Base-by-base conservation (phyloP, 2,113 vertebrate genomes). In the Sinocyclocheilus anshuiensis region DNA sequence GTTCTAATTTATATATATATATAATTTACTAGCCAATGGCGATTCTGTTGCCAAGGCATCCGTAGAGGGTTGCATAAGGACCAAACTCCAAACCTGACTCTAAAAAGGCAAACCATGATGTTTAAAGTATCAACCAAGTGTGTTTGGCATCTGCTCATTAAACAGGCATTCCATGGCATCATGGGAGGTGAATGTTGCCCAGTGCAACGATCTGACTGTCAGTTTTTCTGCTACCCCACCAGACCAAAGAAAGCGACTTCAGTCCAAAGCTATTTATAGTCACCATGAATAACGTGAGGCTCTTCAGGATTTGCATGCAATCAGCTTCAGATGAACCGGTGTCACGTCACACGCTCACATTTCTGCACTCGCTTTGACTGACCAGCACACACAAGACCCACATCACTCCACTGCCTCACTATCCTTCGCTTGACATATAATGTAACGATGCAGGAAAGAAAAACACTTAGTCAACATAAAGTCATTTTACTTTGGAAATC, bases 241-340 rank as follows among this genome's bases (percentile, higher is more conserved):
- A 39, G 77, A 42, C 33, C 33, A 61, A 80, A 61, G 29, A 61
- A 20, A 61, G 33, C 20, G 1, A 80, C 77, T 80, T 61, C 55
- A 80, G 53, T 61, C 33, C 74, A 76, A n/a, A 63, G 55, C 57
- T 80, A 80, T 80, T 80, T 63, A 63, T 80, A 80, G 77, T 80
- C 77, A 4, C 77, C 55, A 42, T 80, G 55, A 80, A 80, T 80
- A 80, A 59, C 22, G 61, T 6, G 10, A 59, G 18, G 50, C 67
- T 74, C 69, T 75, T 45, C 50, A 61, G 77, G 33, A 80, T 80
- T 80, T 80, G 55, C 82, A 50, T 79, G 20, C 81, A 63, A 36
- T 72, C 71, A 84, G 71, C 36, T 87, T 45, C 42, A 84, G 77
- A 84, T 57, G 67, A 84, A 48, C 24, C 16, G 1, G 36, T 74